Percentiles rank a stretch among this genome's conserved stretches.
Evolutionary conservation across 2,113 vertebrate genomes (phyloP).

Genomic region (Alectura lathami): DNA sequence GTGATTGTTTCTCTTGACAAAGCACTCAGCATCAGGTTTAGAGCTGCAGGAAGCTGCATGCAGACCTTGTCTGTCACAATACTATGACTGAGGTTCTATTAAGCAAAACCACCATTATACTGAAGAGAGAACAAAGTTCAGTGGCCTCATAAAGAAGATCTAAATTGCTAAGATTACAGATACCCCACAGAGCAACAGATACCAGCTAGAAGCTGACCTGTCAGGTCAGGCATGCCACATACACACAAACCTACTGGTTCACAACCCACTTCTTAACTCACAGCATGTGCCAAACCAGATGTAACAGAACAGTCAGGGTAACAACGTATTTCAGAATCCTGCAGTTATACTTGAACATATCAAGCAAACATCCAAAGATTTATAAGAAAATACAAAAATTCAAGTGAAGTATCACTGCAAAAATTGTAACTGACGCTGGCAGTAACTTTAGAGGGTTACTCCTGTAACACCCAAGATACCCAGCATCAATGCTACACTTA

Average conservation of each 20-base stretch:
- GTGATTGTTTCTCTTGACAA: background rate
- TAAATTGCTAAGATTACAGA: background rate
- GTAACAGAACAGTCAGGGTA: background rate
- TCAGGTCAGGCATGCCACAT: background rate
- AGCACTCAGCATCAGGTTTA: background rate
- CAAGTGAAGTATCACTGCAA: background rate
- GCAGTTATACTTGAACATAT: background rate
- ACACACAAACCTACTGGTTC: background rate
- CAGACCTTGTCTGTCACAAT: background rate
- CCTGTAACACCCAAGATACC: background rate
- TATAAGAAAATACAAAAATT: background rate
- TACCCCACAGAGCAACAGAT: background rate
- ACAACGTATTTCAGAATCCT: background rate
- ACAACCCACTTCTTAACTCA: background rate
- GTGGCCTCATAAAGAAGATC: background rate
- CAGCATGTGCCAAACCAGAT: background rate
- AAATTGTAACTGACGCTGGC: rapidly evolving
- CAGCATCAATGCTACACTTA: background rate
- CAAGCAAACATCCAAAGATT: background rate
- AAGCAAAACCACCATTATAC: background rate
- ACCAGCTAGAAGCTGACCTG: background rate
- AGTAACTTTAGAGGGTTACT: background rate
- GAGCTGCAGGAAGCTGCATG: background rate
- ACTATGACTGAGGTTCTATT: background rate
- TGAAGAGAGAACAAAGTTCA: background rate